Evolutionary conservation across 2,113 vertebrate genomes (phyloP), one percentile per base, ranked within the genome.

Genomic region (Laterallus jamaicensis): DNA sequence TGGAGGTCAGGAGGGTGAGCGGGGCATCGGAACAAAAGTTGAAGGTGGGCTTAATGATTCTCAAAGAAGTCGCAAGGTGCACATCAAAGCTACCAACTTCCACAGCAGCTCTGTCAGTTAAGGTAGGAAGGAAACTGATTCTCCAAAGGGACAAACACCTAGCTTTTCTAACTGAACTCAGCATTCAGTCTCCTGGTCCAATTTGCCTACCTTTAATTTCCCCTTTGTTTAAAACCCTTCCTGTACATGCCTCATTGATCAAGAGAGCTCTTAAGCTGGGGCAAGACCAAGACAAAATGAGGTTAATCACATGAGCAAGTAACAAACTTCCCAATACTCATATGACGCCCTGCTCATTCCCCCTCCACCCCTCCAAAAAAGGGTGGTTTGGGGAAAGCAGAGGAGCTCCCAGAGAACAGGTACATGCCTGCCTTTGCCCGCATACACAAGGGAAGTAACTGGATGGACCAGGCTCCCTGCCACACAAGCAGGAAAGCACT

Each of bases 11-110:
- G 20, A 47, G 9, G 44, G 31, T 0, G 5, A 66, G 22, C 22
- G 37, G 11, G 22, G 22, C 58, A 28, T 19, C 22, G 39, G n/a
- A 81, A 60, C 32, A 77, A 55, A 56, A 60, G 52, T 11, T 62
- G 28, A 67, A 55, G 44, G 47, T 2, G 19, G 20, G 12, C 15
- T 56, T 40, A 64, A 64, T 1, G 2, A 49, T 40, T 28, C 52
- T 28, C 22, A 47, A 17, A 47, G 16, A 25, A 59, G 49, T 6
- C 20, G 1, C 2, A 39, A 37, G n/a, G 26, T 0, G 0, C 6
- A 19, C 0, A 0, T 47, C 29, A 63, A 35, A 32, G 25, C 35
- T 39, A n/a, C 28, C 28, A 17, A 15, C 35, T 85, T 55, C 58
- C 28, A 39, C 5, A 62, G 16, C 15, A 40, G 21, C 17, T 16